Evolutionary conservation across 2,113 vertebrate genomes (phyloP).

Genomic region (Hylia prasina): DNA sequence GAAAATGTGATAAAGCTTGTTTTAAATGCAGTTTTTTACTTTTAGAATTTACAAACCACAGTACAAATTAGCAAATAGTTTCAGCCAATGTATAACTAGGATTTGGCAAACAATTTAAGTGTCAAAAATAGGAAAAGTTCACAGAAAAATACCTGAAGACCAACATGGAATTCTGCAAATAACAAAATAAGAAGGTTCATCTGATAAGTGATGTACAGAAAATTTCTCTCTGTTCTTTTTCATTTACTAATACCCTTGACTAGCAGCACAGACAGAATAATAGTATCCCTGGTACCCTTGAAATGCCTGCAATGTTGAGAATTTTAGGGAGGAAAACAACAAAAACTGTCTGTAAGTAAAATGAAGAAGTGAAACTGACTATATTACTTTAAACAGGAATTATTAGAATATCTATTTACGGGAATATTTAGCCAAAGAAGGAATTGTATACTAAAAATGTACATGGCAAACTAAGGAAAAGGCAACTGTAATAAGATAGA

Average conservation of each 20-base stretch:
- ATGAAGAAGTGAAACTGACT: background rate
- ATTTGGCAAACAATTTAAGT: background rate
- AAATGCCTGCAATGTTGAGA: background rate
- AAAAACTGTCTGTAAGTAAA: background rate
- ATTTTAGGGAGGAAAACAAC: background rate
- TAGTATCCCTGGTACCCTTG: background rate
- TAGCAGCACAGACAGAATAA: background rate
- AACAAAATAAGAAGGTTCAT: background rate
- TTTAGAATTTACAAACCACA: background rate
- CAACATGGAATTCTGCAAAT: background rate
- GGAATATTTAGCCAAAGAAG: background rate
- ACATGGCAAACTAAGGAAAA: background rate
- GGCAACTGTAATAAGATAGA: rapidly evolving
- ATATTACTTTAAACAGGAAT: background rate
- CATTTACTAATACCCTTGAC: background rate
- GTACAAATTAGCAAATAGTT: background rate
- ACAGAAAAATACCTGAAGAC: background rate
- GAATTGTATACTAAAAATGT: background rate
- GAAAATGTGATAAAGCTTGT: background rate
- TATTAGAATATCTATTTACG: background rate
- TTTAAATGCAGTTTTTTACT: background rate
- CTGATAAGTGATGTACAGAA: background rate
- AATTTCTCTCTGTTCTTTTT: background rate
- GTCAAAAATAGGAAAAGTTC: background rate
- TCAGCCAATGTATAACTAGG: background rate